Evolutionary conservation across 2,888 invertebrate genomes (phyloP), one percentile per base, ranked within the genome.

Genomic region (Brenthis hecate): DNA sequence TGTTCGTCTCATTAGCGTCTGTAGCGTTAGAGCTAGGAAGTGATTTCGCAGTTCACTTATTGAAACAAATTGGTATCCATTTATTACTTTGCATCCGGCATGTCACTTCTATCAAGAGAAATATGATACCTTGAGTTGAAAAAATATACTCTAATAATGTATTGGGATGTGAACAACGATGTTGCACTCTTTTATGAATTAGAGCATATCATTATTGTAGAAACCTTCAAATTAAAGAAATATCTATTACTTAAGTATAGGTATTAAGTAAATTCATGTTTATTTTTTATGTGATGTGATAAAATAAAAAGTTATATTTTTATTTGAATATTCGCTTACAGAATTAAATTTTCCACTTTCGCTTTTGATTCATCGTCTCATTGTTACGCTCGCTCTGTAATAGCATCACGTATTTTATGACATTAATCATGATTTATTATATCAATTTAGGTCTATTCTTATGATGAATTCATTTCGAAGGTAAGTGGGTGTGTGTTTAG

Each of bases 41-140:
- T 69, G 67, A 58, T 69, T 69, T 65, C 61, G 23, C 43, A 56
- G 57, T 62, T 63, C 53, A 72, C 57, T 66, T 68, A 68, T 56
- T 72, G 61, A 66, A 71, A 73, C 63, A 69, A 69, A 68, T 72
- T 69, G 66, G 56, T 28, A 53, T 53, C 56, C 65, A 65, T 70
- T 65, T 69, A 65, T 72, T 66, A 63, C 32, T 48, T 65, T 63
- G 57, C 48, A 72, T 68, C 70, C 68, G 70, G 69, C 69, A 71
- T 19, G 54, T 36, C 56, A 56, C 50, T 56, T 14, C 43, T 67
- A 67, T 61, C 53, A 64, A 56, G 51, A 67, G 43, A 48, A 62
- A 67, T 50, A 48, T 50, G 50, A 28, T n/a, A 32, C 60, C 60
- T 60, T 68, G 53, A 63, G 60, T 69, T 23, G 11, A 23, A 23